A percentile compares a stretch with the other conserved stretches of the same genome.
Evolutionary conservation across 2,113 vertebrate species (phyloP).

Genomic region (Oncorhynchus tshawytscha): DNA sequence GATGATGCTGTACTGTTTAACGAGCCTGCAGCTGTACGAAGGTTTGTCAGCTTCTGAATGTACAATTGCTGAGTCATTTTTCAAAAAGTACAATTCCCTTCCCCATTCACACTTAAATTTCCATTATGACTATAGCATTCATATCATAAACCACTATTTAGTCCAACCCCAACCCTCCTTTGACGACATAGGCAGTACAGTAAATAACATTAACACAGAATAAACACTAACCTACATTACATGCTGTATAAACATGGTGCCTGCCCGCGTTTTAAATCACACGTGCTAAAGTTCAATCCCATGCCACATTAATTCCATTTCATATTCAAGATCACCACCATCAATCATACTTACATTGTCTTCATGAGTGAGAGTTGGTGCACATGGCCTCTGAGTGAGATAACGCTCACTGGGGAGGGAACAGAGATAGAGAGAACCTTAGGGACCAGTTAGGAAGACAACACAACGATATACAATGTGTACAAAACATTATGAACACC

Average conservation of each 20-base stretch:
- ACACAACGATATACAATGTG: neutral
- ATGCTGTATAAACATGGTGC: neutral
- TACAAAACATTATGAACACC: too few relatives aligned
- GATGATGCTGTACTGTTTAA: neutral
- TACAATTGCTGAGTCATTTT: too few relatives aligned
- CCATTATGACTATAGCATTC: neutral
- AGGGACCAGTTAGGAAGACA: neutral
- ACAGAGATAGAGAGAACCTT: neutral
- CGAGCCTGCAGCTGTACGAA: too few relatives aligned
- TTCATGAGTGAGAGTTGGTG: constrained; percentile 24
- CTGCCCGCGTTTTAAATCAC: neutral
- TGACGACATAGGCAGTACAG: neutral
- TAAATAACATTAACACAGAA: neutral
- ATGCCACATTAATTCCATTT: neutral
- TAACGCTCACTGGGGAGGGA: constrained; percentile 48
- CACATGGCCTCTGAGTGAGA: constrained; percentile 48
- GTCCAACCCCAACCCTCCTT: neutral
- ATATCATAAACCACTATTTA: neutral
- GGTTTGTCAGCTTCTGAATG: too few relatives aligned
- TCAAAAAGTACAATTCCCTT: neutral
- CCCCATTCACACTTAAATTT: neutral
- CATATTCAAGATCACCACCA: too few relatives aligned
- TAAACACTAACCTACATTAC: neutral
- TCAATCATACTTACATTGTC: constrained; percentile 53
- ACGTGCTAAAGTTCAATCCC: neutral